Conservation (phyloP, 2,797 vertebrate species). For the Lithobates pipiens region DNA sequence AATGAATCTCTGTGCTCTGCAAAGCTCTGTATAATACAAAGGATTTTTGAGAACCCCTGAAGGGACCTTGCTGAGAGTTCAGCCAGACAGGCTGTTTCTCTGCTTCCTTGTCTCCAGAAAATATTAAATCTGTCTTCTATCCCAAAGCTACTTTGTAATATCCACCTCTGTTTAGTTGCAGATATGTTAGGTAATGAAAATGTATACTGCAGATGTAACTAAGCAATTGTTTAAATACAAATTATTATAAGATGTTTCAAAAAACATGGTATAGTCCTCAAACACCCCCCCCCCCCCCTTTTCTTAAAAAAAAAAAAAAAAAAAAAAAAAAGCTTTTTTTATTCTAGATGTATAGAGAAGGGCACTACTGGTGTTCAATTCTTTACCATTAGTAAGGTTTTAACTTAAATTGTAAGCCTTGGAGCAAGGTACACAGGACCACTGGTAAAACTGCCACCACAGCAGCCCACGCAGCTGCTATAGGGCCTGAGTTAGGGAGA, state of each 20-base stretch:
- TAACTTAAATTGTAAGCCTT: not conserved
- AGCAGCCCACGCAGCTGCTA: no score
- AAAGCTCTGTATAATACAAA: constrained; percentile 13
- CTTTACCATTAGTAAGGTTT: not conserved
- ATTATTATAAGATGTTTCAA: not conserved
- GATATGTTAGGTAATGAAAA: not conserved
- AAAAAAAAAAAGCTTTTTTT: no score
- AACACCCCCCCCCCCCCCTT: no score
- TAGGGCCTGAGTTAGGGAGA: no score
- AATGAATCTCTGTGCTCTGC: not conserved
- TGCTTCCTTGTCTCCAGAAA: constrained; percentile 17
- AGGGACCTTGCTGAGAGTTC: constrained; percentile 30
- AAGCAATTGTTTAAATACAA: not conserved
- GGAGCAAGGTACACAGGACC: not conserved
- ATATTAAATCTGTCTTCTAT: constrained; percentile 21
- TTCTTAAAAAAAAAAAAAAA: no score
- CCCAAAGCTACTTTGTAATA: not conserved
- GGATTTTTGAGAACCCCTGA: constrained; percentile 12
- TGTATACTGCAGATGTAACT: not conserved
- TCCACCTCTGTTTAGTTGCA: not conserved
- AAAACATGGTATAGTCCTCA: not conserved
- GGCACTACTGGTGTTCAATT: not conserved
- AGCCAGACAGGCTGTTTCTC: constrained; percentile 4
- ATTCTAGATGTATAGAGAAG: not conserved
- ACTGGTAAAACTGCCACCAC: no score